Base-by-base conservation (phyloP, 2,797 vertebrate genomes). In the Poeciliopsis gracilis region DNA sequence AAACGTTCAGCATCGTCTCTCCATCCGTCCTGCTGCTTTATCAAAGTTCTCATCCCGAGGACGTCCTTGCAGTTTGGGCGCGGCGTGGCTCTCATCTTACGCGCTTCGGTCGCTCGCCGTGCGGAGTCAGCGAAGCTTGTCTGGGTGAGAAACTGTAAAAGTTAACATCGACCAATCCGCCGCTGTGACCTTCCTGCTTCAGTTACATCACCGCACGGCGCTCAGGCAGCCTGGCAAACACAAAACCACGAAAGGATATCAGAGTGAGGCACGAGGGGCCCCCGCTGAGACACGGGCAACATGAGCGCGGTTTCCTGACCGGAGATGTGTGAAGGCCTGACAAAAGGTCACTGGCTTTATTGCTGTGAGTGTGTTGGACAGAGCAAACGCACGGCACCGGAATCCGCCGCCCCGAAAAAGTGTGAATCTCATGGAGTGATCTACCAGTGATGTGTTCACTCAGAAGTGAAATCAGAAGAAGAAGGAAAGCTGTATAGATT, bases 81-180 rank as follows among this genome's bases (percentile, higher is more conserved):
- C 38, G 41, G 86, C 85, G 81, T 76, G 87, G 84, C 88, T 94
- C 93, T 95, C 93, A 90, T 82, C 86, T 95, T 95, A 90, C 93
- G 89, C 75, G 77, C 84, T 79, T 81, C 86, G 86, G 69, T 82
- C 82, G 84, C 73, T 36, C 71, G 30, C 80, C 85, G 69, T 92
- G 95, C 94, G 86, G 88, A 75, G 79, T 95, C 94, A 96, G 95
- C 93, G 49, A 67, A 67, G 82, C 91, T 90, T 79, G 84, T 93
- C 91, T 88, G 75, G 77, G 87, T 87, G 66, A 86, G 88, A 92
- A 93, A 89, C 87, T 81, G 81, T 88, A 80, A 89, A 92, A 91
- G 83, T 91, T 87, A 74, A 88, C 89, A 90, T 88, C 90, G 83
- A 89, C 77, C 4, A 83, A 87, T 87, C 46, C 28, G 15, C 30